Evolutionary conservation across 2,888 invertebrate species (phyloP).

Genomic region (Mycogona germanica): DNA sequence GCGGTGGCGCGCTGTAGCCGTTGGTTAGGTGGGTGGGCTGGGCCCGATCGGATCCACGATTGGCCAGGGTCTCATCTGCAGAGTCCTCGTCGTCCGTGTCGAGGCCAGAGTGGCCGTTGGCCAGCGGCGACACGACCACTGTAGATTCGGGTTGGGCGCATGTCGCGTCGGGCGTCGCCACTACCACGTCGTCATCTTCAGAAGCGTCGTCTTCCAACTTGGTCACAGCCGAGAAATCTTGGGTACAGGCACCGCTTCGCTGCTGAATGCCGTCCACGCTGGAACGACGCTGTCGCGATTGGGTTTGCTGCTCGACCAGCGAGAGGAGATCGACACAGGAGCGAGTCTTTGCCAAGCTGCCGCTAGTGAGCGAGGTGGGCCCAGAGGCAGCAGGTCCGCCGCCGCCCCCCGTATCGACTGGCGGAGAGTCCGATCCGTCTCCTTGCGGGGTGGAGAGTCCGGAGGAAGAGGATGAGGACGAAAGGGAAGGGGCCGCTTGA

Average conservation of each 20-base stretch:
- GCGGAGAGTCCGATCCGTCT: not conserved
- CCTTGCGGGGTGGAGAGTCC: constrained; percentile 14
- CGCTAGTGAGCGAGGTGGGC: constrained; percentile 18
- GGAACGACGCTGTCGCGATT: constrained; percentile 53
- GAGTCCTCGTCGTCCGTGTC: constrained; percentile 1
- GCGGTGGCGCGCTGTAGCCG: not conserved
- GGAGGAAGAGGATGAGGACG: too few species aligned
- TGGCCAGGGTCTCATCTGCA: not conserved
- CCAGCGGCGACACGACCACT: constrained; percentile 75
- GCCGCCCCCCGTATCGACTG: constrained; percentile 29
- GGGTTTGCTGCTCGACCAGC: constrained; percentile 46
- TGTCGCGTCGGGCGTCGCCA: constrained; percentile 30
- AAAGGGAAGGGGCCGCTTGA: constrained; percentile 18
- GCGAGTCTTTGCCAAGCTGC: constrained; percentile 58
- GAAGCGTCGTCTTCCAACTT: not conserved
- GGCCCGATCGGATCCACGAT: not conserved
- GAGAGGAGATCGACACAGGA: constrained; percentile 76
- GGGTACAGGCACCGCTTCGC: too few species aligned
- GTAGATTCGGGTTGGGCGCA: constrained; percentile 40
- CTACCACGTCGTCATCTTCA: constrained; percentile 4
- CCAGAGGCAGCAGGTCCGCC: too few species aligned
- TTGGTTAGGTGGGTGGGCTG: not conserved
- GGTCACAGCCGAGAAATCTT: not conserved
- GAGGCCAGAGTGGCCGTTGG: constrained; percentile 35
- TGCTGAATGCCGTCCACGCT: constrained; percentile 48